Base-by-base conservation (phyloP, 1,140 invertebrate species). In the Bombus soroeensis region DNA sequence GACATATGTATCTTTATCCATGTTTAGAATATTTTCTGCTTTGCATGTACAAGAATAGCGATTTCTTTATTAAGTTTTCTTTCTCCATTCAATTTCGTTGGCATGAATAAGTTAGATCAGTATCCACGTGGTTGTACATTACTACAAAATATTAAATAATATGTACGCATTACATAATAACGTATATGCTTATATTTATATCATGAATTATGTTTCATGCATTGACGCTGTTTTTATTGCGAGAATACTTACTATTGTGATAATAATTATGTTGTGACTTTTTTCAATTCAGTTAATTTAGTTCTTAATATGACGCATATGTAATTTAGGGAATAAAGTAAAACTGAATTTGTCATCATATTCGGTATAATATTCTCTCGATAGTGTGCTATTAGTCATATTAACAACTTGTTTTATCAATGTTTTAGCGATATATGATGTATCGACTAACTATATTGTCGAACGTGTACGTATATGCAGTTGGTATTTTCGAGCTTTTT, bases 361-460 rank as follows among this genome's bases (percentile, higher is more conserved):
- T 53, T 53, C 8, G 66, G 9, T 12, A 57, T 13, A 66, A 70
- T 25, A 72, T 34, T 37, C 28, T 71, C 62, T 39, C 57, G 57
- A 71, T 72, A 83, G 5, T 22, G 10, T 25, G 6, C 12, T 53
- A 79, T 85, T 85, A 85, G 18, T 39, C 68, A 72, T 71, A 64
- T 85, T 41, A 72, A 59, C 62, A 41, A 28, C 2, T 37, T 1
- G n/a, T 47, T 72, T 70, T 22, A 84, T 85, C 39, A 72, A 2
- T 4, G 13, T 43, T n/a, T 22, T 13, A 25, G 47, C 32, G 77
- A 80, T 85, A 59, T 34, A 59, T 9, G 41, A 85, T 32, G 25
- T 72, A 59, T 79, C 41, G 39, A 77, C 47, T 84, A n/a, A 41
- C 13, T 43, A 59, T 62, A 62, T 53, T 22, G 18, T 53, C 47